Evolutionary conservation across 2,888 invertebrate genomes (phyloP).

Genomic region (Pseudoips prasinana): DNA sequence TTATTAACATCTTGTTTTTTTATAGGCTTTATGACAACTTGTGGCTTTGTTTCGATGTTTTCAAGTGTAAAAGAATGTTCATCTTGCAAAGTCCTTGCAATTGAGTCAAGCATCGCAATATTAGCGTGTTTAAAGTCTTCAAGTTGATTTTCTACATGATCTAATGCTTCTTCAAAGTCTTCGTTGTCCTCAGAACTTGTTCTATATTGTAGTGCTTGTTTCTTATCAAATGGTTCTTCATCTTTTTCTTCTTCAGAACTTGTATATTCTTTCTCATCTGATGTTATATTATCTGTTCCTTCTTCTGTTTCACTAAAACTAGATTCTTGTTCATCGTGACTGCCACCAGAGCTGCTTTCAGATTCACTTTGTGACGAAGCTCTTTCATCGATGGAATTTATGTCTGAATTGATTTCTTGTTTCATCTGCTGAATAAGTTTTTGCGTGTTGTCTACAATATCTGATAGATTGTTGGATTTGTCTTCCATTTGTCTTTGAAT

Average conservation of each 20-base stretch:
- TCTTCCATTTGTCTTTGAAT: conserved; percentile 36
- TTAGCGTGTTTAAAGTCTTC: conserved; percentile 67
- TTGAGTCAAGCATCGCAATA: conserved; percentile 70
- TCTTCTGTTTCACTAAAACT: conserved; percentile 67
- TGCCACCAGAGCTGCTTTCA: conserved; percentile 60
- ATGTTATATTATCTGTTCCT: conserved; percentile 54
- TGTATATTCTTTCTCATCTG: conserved; percentile 59
- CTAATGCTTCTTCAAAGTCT: conserved; percentile 75
- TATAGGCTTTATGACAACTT: conserved; percentile 6
- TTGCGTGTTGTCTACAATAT: conserved; percentile 83
- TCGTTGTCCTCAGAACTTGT: conserved; percentile 76
- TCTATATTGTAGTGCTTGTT: conserved; percentile 30
- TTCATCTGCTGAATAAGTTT: conserved; percentile 84
- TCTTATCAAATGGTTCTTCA: conserved; percentile 12
- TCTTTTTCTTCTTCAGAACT: conserved; percentile 41
- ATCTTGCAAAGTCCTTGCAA: conserved; percentile 69
- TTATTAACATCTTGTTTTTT: conserved; percentile 57
- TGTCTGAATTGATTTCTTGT: conserved; percentile 83
- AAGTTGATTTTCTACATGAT: conserved; percentile 64
- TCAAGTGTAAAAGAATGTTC: conserved; percentile 55
- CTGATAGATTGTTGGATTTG: conserved; percentile 65
- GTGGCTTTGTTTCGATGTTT: conserved; percentile 14
- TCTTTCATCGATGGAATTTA: conserved; percentile 72
- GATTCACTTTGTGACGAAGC: conserved; percentile 74
- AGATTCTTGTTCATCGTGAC: conserved; percentile 61